Conservation (phyloP, 1,140 invertebrate species). For the Drosophila chauvacae region DNA sequence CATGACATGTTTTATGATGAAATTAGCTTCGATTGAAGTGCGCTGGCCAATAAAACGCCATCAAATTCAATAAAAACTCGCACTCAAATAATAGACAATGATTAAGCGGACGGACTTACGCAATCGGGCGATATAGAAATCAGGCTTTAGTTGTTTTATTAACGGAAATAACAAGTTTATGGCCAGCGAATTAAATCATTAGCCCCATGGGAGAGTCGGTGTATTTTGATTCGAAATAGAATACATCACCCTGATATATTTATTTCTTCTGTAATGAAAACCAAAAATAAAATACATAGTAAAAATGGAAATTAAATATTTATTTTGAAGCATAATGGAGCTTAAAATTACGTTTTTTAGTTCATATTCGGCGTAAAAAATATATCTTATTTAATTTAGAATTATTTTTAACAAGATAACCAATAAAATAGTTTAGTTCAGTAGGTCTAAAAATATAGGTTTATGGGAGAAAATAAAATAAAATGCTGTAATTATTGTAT, state of each 20-base stretch:
- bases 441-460: too few relatives aligned
- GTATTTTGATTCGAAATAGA: neutral
- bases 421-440: neutral
- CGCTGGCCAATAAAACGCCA: slow-evolving; percentile 44
- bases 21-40: slow-evolving; percentile 52
- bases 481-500: too few relatives aligned
- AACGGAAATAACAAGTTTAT: slow-evolving; percentile 31
- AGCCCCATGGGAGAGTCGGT: neutral
- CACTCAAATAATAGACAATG: slow-evolving; percentile 22
- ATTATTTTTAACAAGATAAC: neutral
- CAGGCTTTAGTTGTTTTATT: slow-evolving; percentile 6
- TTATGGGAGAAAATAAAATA: too few relatives aligned
- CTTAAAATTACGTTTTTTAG: too few relatives aligned
- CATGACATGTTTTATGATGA: slow-evolving; percentile 58
- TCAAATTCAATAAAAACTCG: slow-evolving; percentile 52
- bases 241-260: neutral
- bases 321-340: too few relatives aligned
- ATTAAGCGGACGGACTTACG: slow-evolving; percentile 25
- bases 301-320: too few relatives aligned
- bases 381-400: too few relatives aligned
- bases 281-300: neutral
- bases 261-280: neutral
- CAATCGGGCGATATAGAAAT: slow-evolving; percentile 29
- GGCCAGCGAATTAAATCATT: slow-evolving; percentile 27
- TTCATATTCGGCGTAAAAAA: too few relatives aligned